Base-by-base conservation (phyloP, 2,113 vertebrate species). In the Dasypus novemcinctus region DNA sequence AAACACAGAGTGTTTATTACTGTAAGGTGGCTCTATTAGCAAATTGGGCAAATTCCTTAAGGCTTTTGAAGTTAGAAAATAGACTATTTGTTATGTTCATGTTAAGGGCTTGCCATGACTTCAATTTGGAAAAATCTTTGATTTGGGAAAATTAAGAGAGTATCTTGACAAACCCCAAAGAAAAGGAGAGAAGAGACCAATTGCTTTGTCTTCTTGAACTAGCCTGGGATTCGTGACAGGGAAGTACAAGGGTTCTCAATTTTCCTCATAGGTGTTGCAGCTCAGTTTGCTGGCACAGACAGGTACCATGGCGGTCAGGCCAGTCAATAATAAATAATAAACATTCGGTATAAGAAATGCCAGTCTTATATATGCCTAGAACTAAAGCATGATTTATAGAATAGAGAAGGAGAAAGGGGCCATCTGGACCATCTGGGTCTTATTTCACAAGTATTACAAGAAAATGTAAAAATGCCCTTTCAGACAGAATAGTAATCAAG, bases 201-300 rank as follows among this genome's bases (percentile, higher is more conserved):
- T 43, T 75, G 8, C 33, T 38, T 36, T 57, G 52, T 79, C 72
- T 93, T 94, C 54, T 80, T 81, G 38, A 59, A 36, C 21, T 43
- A 63, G 38, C 27, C 38, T 59, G 13, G 10, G 13, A 6, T 41
- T 52, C 5, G 2, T 17, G 20, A 13, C 13, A 14, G 29, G 46
- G 41, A 61, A 64, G 11, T 12, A 6, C 18, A 25, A 20, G 9
- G 7, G 15, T n/a, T 49, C 57, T 59, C 13, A 14, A 12, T 78
- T 31, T 83, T n/a, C 43, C 52, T 33, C 29, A 1, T 18, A n/a
- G 7, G 15, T 54, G n/a, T 43, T 61, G 17, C 11, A 78, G 46
- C 18, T 72, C 23, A 20, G 18, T 43, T 66, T 33, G 21, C 5
- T 59, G 29, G 27, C 27, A 21, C 12, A 59, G 38, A 7, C 21